These are phyloP conservation scores for Epicampocera succincta DNA, from an alignment of 2,888 invertebrate genomes.

Conservation along the genomic window DNA sequence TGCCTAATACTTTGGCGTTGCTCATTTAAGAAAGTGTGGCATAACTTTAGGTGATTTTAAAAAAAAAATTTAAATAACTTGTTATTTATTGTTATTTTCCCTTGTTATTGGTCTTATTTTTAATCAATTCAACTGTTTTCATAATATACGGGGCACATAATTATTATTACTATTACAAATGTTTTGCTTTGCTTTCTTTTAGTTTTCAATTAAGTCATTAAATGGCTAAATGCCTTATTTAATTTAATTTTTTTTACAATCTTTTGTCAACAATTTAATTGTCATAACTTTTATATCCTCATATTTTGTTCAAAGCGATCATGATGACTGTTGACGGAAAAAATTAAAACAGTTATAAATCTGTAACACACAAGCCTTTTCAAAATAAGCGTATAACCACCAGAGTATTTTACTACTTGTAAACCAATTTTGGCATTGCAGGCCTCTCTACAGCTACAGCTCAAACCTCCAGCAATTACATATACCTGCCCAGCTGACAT, in stretches of 20 bases:
- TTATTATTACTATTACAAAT: too few relatives aligned
- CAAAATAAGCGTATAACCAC: slow-evolving; percentile 48
- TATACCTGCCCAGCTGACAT: slow-evolving; percentile 40
- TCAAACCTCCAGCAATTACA: slow-evolving; percentile 31
- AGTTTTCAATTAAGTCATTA: slow-evolving; percentile 49
- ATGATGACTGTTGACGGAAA: slow-evolving; percentile 18
- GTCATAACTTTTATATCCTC: slow-evolving; percentile 74
- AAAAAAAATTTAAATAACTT: too few relatives aligned
- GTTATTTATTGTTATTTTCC: too few relatives aligned
- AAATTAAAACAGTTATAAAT: slow-evolving; percentile 62
- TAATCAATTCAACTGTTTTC: too few relatives aligned
- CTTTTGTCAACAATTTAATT: slow-evolving; percentile 78
- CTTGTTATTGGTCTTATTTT: too few relatives aligned
- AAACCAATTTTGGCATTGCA: slow-evolving; percentile 57
- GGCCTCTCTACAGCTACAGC: slow-evolving; percentile 46
- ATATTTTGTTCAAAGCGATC: slow-evolving; percentile 32
- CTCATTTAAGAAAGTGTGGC: too few relatives aligned
- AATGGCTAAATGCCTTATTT: slow-evolving; percentile 36
- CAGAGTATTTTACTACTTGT: slow-evolving; percentile 64
- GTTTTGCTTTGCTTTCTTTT: neutral
- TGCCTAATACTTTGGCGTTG: too few relatives aligned
- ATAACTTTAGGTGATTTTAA: too few relatives aligned
- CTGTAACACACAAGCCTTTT: slow-evolving; percentile 24
- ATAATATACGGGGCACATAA: too few relatives aligned
- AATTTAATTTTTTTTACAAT: slow-evolving; percentile 64